Evolutionary conservation across 2,888 invertebrate genomes (phyloP).

Genomic region (Bombylius discolor): DNA sequence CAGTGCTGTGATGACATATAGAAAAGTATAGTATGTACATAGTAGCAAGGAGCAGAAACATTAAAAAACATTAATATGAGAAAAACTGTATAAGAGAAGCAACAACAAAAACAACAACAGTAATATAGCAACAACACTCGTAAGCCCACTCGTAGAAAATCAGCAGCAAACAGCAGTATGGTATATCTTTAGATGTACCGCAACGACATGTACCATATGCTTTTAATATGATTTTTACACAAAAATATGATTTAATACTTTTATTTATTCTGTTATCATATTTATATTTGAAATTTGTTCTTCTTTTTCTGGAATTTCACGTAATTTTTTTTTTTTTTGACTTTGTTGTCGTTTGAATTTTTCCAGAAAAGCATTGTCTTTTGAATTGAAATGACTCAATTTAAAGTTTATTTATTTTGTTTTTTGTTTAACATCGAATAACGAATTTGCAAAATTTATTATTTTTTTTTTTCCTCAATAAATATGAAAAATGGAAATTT

Average conservation of each 20-base stretch:
- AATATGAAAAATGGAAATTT: neutral
- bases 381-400: conserved; percentile 12
- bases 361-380: conserved; percentile 6
- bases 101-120: too few species aligned
- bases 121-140: too few species aligned
- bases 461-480: neutral
- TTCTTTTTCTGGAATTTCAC: neutral
- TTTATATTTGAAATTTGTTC: neutral
- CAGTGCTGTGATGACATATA: too few species aligned
- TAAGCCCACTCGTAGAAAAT: too few species aligned
- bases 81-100: too few species aligned
- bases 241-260: conserved; percentile 18
- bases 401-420: neutral
- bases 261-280: conserved; percentile 14
- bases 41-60: too few species aligned
- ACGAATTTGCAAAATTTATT: too few species aligned
- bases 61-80: too few species aligned
- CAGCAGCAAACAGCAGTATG: too few species aligned
- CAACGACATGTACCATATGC: conserved; percentile 17
- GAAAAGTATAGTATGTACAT: too few species aligned
- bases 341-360: neutral
- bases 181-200: neutral
- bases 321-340: neutral
- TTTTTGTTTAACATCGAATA: too few species aligned
- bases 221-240: conserved; percentile 19